Base-by-base conservation (phyloP, 2,888 invertebrate species). In the Fragum fragum region DNA sequence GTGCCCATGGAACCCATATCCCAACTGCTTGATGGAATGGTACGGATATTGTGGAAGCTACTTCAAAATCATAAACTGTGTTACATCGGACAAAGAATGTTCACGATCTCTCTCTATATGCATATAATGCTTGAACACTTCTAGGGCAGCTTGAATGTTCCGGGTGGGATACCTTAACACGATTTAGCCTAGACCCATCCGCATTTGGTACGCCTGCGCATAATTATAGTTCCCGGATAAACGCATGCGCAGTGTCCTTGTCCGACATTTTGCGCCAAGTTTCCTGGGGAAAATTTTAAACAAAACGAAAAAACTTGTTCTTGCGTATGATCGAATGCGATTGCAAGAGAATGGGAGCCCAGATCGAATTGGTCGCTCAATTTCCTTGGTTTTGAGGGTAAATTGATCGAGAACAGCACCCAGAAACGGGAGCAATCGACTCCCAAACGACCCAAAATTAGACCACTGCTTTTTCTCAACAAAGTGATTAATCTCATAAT, bases 181-280 rank as follows among this genome's bases (percentile, higher is more conserved):
- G 14, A 16, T 36, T 63, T 63, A 63, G 63, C 28, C 63, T 32
- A 6, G 5, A n/a, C 29, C 23, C 63, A 32, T 63, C 63, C 63
- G 63, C 36, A 36, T 63, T 63, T 63, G 63, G 63, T 87, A 83
- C 90, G 89, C 88, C 81, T 85, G 88, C 90, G 81, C 85, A 76
- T 11, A 70, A 42, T 61, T 28, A 55, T 81, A 77, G 70, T 72
- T 79, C 89, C 90, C 88, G 90, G 87, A 90, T 89, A 63, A 71
- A 81, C 87, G 91, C 93, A 92, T 90, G 93, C 92, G 92, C 89
- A 88, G n/a, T 76, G 52, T 29, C 52, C 61, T 76, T 79, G 89
- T 90, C 92, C 88, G 92, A 92, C 92, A 92, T 92, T 91, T 93
- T 93, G 92, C 92, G 93, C 93, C 92, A 93, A 93, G 90, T 90